These are phyloP conservation scores for Hedya salicella DNA, from an alignment of 2,888 invertebrate genomes.

Conservation along the genomic window DNA sequence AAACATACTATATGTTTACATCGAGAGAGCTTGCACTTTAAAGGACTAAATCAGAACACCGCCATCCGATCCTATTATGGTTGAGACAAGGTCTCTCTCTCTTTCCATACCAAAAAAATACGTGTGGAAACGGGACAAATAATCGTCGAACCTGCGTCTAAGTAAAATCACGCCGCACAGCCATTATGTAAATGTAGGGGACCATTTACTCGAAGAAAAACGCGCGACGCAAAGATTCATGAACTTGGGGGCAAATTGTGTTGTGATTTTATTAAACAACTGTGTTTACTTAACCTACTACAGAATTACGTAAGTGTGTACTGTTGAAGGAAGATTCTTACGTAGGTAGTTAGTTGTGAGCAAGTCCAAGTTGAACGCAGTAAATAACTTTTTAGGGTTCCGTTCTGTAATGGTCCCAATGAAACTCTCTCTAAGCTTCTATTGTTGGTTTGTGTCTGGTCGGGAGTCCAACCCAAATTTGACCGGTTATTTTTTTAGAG, in stretches of 20 bases:
- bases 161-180: not conserved
- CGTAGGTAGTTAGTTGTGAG: not conserved
- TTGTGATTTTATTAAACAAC: constrained; percentile 25
- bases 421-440: too few species aligned
- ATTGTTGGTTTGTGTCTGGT: too few species aligned
- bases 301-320: not conserved
- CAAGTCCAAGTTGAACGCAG: not conserved
- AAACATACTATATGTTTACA: not conserved
- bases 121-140: not conserved
- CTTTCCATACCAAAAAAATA: not conserved
- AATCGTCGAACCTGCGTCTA: not conserved
- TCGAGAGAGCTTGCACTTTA: not conserved
- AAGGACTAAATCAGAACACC: not conserved
- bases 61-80: not conserved
- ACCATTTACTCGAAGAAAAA: constrained; percentile 24
- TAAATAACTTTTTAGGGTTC: not conserved
- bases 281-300: constrained; percentile 6
- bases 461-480: too few species aligned
- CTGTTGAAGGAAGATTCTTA: not conserved
- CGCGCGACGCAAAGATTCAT: constrained; percentile 18
- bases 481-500: too few species aligned
- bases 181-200: constrained; percentile 36
- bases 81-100: not conserved
- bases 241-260: constrained; percentile 9
- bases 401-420: too few species aligned